Evolutionary conservation across 2,113 vertebrate species (phyloP).

Genomic region (Chlorocebus sabaeus): DNA sequence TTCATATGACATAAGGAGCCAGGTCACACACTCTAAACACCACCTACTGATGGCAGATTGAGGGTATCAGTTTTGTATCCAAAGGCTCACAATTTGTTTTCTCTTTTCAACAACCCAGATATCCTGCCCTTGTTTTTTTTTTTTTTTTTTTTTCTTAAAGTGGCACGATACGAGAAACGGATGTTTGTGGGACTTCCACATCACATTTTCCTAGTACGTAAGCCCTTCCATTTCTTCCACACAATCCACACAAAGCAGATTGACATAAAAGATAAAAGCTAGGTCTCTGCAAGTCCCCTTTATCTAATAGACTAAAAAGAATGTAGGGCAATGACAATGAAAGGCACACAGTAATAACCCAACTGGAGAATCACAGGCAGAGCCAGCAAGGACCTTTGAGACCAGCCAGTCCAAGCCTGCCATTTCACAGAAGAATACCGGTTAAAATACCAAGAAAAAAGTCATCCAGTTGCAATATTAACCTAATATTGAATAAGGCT

Average conservation of each 20-base stretch:
- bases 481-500: neutral
- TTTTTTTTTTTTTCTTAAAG: neutral
- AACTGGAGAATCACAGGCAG: neutral
- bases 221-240: neutral
- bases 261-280: conserved; percentile 27
- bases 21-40: neutral
- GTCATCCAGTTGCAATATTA: neutral
- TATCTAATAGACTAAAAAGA: neutral
- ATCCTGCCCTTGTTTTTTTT: neutral
- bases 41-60: neutral
- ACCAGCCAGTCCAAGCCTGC: neutral
- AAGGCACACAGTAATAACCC: neutral
- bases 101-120: neutral
- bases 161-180: neutral
- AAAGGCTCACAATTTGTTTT: neutral
- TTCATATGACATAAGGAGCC: neutral
- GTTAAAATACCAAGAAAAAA: neutral
- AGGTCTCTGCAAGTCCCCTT: neutral
- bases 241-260: neutral
- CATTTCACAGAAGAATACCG: neutral
- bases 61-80: neutral
- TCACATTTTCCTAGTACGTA: neutral
- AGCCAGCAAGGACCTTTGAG: neutral
- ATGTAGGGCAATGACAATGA: neutral
- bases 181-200: neutral